Conservation (phyloP, 2,113 vertebrate genomes). For the Rallus limicola region DNA sequence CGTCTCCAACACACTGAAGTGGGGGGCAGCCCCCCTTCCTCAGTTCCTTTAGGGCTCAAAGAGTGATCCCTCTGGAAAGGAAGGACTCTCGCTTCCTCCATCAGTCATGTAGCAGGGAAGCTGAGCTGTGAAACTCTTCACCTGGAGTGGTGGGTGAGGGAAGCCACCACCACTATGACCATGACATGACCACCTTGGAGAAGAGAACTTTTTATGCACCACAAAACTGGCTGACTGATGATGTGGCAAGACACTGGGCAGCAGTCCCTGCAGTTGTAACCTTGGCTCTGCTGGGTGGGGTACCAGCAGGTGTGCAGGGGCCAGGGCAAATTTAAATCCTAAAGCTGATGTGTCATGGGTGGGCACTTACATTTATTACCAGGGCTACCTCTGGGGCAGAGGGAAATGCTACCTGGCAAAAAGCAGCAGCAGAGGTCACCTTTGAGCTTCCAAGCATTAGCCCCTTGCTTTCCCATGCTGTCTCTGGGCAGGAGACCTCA, state of each 20-base stretch:
- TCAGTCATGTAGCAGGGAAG: background rate
- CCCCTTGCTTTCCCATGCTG: background rate
- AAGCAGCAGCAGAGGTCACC: background rate
- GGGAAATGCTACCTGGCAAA: background rate
- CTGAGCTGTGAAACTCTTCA: background rate
- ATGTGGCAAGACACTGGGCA: background rate
- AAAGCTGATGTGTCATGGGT: background rate
- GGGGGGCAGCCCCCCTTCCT: background rate
- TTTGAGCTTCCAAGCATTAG: background rate
- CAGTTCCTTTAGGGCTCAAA: background rate
- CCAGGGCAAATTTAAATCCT: background rate
- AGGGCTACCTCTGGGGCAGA: background rate
- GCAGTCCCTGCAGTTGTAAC: background rate
- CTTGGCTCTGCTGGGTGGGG: background rate
- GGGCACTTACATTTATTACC: background rate
- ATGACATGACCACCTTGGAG: background rate
- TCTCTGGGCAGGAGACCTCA: background rate
- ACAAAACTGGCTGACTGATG: accelerated
- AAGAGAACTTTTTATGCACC: background rate
- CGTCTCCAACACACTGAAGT: background rate
- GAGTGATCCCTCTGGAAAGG: background rate
- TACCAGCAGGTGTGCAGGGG: background rate
- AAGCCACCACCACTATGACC: background rate
- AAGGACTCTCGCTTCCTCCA: background rate
- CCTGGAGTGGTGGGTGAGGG: background rate